phyloP scores from a whole-genome alignment of 2,888 invertebrate species.

The Heliconius cydno region DNA sequence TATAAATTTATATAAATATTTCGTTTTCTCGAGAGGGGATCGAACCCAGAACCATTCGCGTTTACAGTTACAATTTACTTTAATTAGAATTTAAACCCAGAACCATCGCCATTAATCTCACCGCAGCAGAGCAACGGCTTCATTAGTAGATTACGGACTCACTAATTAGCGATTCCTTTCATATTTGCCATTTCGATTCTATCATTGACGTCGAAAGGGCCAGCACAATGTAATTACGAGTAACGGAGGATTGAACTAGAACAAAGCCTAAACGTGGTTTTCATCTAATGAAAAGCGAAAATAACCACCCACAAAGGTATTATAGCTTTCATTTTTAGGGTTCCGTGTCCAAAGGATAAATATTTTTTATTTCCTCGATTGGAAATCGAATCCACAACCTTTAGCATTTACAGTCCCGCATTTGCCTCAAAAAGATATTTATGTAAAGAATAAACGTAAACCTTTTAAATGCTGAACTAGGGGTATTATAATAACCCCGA shows the following conservation, averaged over 20 bases:
- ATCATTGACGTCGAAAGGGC: constrained; percentile 9
- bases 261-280: constrained; percentile 9
- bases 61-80: too few species aligned
- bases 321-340: background rate
- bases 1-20: too few species aligned
- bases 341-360: background rate
- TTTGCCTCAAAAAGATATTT: background rate
- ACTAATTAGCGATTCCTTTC: constrained; percentile 16
- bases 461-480: constrained; percentile 3
- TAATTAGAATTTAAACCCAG: too few species aligned
- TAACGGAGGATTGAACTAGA: constrained; percentile 12
- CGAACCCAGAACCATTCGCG: too few species aligned
- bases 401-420: too few species aligned
- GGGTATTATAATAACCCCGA: background rate
- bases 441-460: background rate
- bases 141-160: background rate
- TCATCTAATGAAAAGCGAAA: constrained; percentile 5
- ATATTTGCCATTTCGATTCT: constrained; percentile 16
- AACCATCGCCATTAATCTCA: background rate
- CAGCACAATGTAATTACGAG: constrained; percentile 24
- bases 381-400: too few species aligned
- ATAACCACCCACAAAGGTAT: background rate
- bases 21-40: too few species aligned
- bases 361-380: too few species aligned
- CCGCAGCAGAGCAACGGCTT: background rate